Conservation (phyloP, 1,140 invertebrate species). For the Colletes gigas region DNA sequence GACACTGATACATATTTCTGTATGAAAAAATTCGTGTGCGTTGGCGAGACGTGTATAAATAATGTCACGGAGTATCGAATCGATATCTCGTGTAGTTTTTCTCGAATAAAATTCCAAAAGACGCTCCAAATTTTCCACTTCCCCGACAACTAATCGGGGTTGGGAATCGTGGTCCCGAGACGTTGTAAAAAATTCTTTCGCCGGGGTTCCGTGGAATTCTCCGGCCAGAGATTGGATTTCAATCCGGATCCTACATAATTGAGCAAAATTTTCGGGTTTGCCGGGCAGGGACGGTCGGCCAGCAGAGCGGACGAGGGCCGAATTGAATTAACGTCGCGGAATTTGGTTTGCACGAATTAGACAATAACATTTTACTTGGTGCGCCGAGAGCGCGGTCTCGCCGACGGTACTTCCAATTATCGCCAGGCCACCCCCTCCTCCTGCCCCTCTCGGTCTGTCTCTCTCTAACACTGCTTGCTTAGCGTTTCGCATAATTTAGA, state of each 20-base stretch:
- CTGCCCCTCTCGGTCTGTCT: background rate
- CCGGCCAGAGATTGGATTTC: slow-evolving; percentile 31
- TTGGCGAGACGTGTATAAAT: too few species aligned
- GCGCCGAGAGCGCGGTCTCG: background rate
- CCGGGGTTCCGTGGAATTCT: too few species aligned
- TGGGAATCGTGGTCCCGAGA: too few species aligned
- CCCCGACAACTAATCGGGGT: too few species aligned
- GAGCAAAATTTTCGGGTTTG: slow-evolving; percentile 30
- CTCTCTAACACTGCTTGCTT: slow-evolving; percentile 25
- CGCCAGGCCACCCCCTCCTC: background rate
- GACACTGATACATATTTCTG: too few species aligned
- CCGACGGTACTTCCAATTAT: slow-evolving; percentile 32
- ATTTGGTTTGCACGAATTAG: slow-evolving; percentile 53
- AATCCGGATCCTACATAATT: slow-evolving; percentile 25
- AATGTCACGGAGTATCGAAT: too few species aligned
- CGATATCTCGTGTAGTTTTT: too few species aligned
- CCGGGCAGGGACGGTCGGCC: background rate
- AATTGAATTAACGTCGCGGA: slow-evolving; percentile 45
- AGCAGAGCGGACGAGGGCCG: slow-evolving; percentile 3
- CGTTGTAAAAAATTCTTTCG: too few species aligned
- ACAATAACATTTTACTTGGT: slow-evolving; percentile 45
- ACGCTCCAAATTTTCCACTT: too few species aligned
- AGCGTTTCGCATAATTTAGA: slow-evolving; percentile 46
- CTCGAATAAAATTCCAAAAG: too few species aligned
- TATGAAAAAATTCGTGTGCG: too few species aligned